Conservation (phyloP, 2,113 vertebrate genomes). For the Ailurus styani region DNA sequence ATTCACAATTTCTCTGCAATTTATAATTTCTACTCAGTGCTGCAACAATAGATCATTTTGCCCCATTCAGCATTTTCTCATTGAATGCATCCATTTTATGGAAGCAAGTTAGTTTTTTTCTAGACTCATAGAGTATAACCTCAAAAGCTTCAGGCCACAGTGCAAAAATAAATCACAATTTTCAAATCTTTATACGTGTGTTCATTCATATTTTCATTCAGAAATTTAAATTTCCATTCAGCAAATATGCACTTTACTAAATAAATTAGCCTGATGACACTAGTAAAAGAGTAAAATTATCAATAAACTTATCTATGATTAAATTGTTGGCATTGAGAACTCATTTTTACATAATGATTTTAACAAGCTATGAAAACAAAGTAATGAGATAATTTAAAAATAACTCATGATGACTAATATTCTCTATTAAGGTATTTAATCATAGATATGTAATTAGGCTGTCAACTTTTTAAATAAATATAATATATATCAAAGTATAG, state of each 20-base stretch:
- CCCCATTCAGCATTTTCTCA: not conserved
- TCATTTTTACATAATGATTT: slow-evolving; percentile 34
- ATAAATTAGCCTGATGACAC: not conserved
- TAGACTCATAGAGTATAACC: not conserved
- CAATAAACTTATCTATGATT: not conserved
- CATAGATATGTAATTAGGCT: not conserved
- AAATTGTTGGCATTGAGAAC: not conserved
- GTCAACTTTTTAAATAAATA: slow-evolving; percentile 2
- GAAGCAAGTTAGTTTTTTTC: not conserved
- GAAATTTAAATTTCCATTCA: not conserved
- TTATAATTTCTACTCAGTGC: slow-evolving; percentile 12
- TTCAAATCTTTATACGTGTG: not conserved
- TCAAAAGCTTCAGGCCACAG: not conserved
- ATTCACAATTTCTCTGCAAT: not conserved
- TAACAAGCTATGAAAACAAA: slow-evolving; percentile 31
- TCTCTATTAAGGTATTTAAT: not conserved
- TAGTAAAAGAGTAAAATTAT: not conserved
- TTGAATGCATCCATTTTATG: not conserved
- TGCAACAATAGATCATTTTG: not conserved
- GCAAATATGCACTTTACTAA: not conserved
- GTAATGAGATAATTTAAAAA: slow-evolving; percentile 40
- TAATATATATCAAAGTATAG: not conserved
- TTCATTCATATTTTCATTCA: slow-evolving; percentile 17
- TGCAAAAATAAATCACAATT: not conserved
- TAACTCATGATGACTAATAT: not conserved